Percentiles rank a stretch among this genome's conserved stretches.
Evolutionary conservation across 1,140 invertebrate genomes (phyloP).

Genomic region (Gyrodactylus bullatarudis): DNA sequence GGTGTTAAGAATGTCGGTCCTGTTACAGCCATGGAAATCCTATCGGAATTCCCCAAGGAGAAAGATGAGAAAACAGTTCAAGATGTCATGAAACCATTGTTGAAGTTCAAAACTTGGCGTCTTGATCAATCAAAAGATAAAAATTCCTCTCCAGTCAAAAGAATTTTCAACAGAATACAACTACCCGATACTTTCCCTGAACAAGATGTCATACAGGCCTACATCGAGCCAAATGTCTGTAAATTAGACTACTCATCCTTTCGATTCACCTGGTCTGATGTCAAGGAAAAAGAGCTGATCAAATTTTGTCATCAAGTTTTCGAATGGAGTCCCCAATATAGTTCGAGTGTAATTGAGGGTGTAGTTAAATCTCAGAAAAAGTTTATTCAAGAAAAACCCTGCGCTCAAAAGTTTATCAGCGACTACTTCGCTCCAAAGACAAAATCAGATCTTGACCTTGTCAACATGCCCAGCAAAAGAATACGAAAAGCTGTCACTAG

Average conservation of each 20-base stretch:
- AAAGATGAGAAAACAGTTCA: neutral
- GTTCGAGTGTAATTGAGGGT: neutral
- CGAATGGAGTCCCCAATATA: neutral
- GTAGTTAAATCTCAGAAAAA: neutral
- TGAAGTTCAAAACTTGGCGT: neutral
- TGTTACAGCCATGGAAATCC: slow-evolving; percentile 68
- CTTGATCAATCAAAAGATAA: neutral
- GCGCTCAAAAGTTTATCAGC: neutral
- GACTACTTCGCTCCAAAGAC: neutral
- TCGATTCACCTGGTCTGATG: neutral
- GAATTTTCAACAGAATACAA: neutral
- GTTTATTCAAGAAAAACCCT: neutral
- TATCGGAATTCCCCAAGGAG: slow-evolving; percentile 33
- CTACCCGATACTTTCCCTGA: neutral
- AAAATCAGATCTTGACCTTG: neutral
- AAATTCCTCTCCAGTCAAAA: neutral
- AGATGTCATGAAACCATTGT: neutral
- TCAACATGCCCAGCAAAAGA: neutral
- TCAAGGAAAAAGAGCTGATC: neutral
- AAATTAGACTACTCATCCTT: neutral
- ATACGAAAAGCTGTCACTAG: neutral
- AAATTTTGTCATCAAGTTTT: neutral
- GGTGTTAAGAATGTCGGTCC: slow-evolving; percentile 62
- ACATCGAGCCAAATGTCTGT: neutral
- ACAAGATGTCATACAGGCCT: neutral